Evolutionary conservation across 2,888 invertebrate species (phyloP).

Genomic region (Phragmatobia fuliginosa): DNA sequence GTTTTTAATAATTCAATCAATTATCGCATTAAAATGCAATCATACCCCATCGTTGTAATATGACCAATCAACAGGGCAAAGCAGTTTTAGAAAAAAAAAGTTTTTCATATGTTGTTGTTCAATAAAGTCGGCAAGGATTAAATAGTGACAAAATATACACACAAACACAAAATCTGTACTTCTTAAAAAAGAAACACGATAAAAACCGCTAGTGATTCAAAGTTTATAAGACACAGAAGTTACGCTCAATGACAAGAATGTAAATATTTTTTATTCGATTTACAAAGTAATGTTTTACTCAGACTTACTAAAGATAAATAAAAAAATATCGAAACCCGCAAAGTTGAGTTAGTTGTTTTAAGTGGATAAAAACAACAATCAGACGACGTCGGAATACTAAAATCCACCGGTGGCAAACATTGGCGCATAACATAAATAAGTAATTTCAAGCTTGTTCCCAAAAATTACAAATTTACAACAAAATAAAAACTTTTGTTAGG

Average conservation of each 20-base stretch:
- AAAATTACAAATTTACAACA: conserved; percentile 10
- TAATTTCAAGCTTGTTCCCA: neutral
- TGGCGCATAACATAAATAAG: conserved; percentile 15
- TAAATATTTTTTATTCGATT: neutral
- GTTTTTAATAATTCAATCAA: too few relatives aligned
- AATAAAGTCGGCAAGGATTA: neutral
- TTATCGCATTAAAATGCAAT: too few relatives aligned
- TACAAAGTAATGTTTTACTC: neutral
- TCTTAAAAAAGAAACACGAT: neutral
- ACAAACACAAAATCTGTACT: neutral
- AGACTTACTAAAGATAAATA: neutral
- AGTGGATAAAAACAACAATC: conserved; percentile 20
- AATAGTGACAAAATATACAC: neutral
- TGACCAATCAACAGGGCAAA: neutral
- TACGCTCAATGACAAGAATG: neutral
- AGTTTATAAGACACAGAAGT: neutral
- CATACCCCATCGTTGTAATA: neutral
- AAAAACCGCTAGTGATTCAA: neutral
- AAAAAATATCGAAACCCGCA: conserved; percentile 14
- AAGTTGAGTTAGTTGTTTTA: conserved; percentile 16
- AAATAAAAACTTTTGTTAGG: conserved; percentile 2
- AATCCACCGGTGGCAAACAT: conserved; percentile 22
- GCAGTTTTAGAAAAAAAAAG: neutral
- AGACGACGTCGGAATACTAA: conserved; percentile 33
- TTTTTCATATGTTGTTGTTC: too few relatives aligned